Percentiles rank a stretch among this genome's conserved stretches.
phyloP scores from a whole-genome alignment of 2,797 vertebrate genomes.

The Menidia menidia region DNA sequence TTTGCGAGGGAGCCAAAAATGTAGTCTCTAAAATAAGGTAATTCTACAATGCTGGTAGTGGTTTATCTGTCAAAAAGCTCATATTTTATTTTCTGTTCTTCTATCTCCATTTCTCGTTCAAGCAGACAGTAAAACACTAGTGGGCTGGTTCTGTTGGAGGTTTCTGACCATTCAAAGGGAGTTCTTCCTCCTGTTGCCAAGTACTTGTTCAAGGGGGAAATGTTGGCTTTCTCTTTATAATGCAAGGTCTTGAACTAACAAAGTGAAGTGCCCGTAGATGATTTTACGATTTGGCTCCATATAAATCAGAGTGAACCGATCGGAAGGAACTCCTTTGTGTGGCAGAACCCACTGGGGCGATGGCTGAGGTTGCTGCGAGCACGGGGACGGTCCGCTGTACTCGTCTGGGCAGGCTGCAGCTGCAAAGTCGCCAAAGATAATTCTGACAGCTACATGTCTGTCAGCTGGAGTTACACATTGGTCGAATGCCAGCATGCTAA shows the following conservation, averaged over 20 bases:
- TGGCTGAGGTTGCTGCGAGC: constrained; percentile 10
- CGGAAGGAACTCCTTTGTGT: neutral
- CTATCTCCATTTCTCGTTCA: constrained; percentile 1
- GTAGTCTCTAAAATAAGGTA: constrained; percentile 15
- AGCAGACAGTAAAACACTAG: constrained; percentile 10
- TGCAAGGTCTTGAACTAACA: constrained; percentile 1
- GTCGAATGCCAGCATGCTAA: constrained; percentile 31
- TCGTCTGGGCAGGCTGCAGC: constrained; percentile 33
- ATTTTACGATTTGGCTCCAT: constrained; percentile 1
- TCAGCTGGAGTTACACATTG: constrained; percentile 35
- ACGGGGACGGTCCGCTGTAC: constrained; percentile 5
- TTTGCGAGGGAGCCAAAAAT: constrained; percentile 24
- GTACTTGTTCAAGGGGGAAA: neutral
- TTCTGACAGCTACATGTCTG: constrained; percentile 45
- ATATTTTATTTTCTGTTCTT: neutral
- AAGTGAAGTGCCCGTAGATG: neutral
- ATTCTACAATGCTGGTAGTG: constrained; percentile 22
- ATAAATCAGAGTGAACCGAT: neutral
- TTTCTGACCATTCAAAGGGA: neutral
- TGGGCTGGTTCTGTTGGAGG: neutral
- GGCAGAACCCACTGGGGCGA: constrained; percentile 16
- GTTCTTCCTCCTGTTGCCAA: neutral
- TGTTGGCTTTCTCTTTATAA: neutral
- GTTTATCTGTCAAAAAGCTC: constrained; percentile 1
- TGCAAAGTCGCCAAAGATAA: constrained; percentile 22